Evolutionary conservation across 2,113 vertebrate genomes (phyloP).

Genomic region (Heterochromis multidens): DNA sequence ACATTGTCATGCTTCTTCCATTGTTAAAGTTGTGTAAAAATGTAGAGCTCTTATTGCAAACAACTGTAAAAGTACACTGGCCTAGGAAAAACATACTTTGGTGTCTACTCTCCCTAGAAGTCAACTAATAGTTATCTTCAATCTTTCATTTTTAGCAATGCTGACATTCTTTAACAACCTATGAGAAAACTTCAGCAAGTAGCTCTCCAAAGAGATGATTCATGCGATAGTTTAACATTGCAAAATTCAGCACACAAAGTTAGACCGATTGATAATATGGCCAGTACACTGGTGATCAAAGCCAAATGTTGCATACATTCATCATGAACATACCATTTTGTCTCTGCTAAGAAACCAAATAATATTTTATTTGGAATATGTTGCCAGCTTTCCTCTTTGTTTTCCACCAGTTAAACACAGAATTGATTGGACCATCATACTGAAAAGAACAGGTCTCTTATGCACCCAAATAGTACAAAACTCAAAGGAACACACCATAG

Average conservation of each 20-base stretch:
- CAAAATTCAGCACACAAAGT: background rate
- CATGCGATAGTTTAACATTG: background rate
- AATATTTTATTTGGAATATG: slow-evolving; percentile 6
- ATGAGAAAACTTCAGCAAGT: background rate
- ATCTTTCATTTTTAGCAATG: background rate
- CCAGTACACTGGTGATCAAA: background rate
- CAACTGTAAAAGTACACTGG: background rate
- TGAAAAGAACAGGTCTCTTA: slow-evolving; percentile 24
- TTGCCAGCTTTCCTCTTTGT: slow-evolving; percentile 5
- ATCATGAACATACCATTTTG: background rate
- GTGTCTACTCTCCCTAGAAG: background rate
- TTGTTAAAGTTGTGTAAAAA: background rate
- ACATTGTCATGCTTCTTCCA: rapidly evolving
- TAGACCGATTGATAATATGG: background rate
- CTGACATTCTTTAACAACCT: background rate
- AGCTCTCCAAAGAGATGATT: background rate
- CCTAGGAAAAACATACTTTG: background rate
- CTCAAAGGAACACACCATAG: slow-evolving; percentile 67
- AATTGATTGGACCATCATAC: background rate
- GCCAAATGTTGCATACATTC: background rate
- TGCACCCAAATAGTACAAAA: slow-evolving; percentile 48
- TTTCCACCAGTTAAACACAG: background rate
- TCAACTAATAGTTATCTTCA: background rate
- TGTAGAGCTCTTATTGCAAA: background rate
- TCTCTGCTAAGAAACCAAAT: background rate